Conservation (phyloP, 2,888 invertebrate genomes). For the Archaeoteleia sp. region DNA sequence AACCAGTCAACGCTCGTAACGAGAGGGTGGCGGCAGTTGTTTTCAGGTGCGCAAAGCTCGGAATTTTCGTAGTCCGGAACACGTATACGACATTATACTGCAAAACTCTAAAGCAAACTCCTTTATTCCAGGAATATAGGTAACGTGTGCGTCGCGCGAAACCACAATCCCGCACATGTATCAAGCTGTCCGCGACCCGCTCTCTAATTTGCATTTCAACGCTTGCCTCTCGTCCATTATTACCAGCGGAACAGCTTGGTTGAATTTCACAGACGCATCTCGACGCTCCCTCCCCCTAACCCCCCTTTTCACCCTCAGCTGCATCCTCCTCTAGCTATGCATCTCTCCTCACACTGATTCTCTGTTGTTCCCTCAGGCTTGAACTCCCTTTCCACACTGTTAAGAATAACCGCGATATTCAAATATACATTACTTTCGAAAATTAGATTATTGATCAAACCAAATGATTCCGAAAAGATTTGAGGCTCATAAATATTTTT, state of each 20-base stretch:
- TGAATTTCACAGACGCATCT: constrained; percentile 68
- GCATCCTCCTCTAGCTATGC: constrained; percentile 10
- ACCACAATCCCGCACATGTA: constrained; percentile 73
- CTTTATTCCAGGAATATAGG: constrained; percentile 69
- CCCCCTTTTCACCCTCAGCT: constrained; percentile 15
- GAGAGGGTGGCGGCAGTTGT: constrained; percentile 13
- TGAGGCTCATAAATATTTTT: too few species aligned
- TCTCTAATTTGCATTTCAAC: constrained; percentile 74
- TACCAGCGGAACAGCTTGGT: constrained; percentile 73
- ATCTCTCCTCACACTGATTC: constrained; percentile 9
- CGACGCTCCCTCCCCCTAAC: constrained; percentile 33
- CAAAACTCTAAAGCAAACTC: constrained; percentile 68
- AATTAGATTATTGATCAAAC: constrained; percentile 41
- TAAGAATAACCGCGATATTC: constrained; percentile 38
- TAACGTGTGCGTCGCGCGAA: constrained; percentile 67
- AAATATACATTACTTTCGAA: constrained; percentile 40
- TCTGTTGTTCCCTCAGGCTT: constrained; percentile 46
- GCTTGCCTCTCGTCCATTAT: constrained; percentile 73
- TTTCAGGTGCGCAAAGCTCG: constrained; percentile 17
- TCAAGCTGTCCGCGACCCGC: constrained; percentile 72
- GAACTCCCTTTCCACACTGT: constrained; percentile 21
- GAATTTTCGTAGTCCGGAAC: constrained; percentile 32
- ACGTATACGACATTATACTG: constrained; percentile 51
- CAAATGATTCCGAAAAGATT: too few species aligned
- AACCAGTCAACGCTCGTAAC: constrained; percentile 10